phyloP scores from a whole-genome alignment of 2,888 invertebrate genomes.

The Acanthacorydalis orientalis region DNA sequence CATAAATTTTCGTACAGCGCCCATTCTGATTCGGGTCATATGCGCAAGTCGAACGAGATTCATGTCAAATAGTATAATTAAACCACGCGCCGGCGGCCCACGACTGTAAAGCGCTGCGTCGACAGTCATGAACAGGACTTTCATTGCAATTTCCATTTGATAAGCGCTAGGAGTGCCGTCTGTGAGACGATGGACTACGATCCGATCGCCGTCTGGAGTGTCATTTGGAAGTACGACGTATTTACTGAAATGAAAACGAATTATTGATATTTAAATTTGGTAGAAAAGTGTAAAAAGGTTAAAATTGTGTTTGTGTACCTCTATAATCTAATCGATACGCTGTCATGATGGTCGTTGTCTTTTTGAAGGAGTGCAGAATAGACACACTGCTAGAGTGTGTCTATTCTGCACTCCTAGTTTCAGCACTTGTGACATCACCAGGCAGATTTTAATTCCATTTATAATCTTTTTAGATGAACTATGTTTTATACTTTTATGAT shows the following conservation, averaged over 20 bases:
- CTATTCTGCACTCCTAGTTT: too few relatives aligned
- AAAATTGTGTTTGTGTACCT: too few relatives aligned
- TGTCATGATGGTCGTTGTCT: too few relatives aligned
- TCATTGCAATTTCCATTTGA: slow-evolving; percentile 38
- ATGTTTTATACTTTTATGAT: too few relatives aligned
- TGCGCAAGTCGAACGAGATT: slow-evolving; percentile 35
- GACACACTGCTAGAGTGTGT: too few relatives aligned
- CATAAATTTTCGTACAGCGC: slow-evolving; percentile 40
- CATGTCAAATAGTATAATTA: slow-evolving; percentile 52
- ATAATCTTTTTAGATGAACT: too few relatives aligned
- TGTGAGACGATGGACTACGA: slow-evolving; percentile 42
- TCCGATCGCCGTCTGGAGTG: slow-evolving; percentile 38
- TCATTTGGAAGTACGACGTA: slow-evolving; percentile 37
- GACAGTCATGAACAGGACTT: slow-evolving; percentile 19
- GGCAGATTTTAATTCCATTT: too few relatives aligned
- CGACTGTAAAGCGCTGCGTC: slow-evolving; percentile 33
- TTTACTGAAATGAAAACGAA: slow-evolving; percentile 29
- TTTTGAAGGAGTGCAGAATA: too few relatives aligned
- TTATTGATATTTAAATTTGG: not conserved
- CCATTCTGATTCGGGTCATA: slow-evolving; percentile 14
- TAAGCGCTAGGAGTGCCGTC: slow-evolving; percentile 40
- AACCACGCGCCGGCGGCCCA: slow-evolving; percentile 42
- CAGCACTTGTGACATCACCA: too few relatives aligned
- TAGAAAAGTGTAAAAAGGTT: too few relatives aligned
- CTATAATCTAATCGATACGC: too few relatives aligned